Evolutionary conservation across 2,113 vertebrate species (phyloP), one percentile per base, ranked within the genome.

Genomic region (Perca fluviatilis): DNA sequence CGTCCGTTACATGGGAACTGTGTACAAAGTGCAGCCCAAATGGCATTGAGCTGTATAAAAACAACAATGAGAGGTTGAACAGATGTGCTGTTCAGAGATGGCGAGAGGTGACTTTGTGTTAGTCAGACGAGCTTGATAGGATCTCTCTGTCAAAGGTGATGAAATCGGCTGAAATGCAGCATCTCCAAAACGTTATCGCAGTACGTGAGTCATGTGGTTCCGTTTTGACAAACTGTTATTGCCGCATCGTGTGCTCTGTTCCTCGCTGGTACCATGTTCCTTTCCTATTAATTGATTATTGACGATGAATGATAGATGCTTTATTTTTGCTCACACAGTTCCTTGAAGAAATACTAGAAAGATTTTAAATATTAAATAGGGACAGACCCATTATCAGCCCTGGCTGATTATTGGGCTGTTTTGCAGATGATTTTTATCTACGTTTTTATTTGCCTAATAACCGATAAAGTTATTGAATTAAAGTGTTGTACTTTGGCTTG

Each of bases 161-260:
- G 88, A 86, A 83, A 85, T 80, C 65, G 62, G 53, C 63, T 78
- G 82, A 90, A 86, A 82, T 51, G 79, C 79, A 74, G 46, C 75
- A 73, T 86, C 43, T 70, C 80, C 21, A 43, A 54, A 25, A 33
- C 63, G 50, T 79, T 70, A 74, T 75, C 79, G 4, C 60, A 16
- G 16, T 1, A 11, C n/a, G 33, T 50, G 60, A 27, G 60, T 61
- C 60, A 18, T 61, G 36, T 12, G 66, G 27, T 19, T 58, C 43
- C 6, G 2, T 54, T 43, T 11, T 23, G 21, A 62, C 21, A 63
- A 57, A 16, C 21, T 69, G 66, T 46, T 46, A 27, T 5, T 25
- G 13, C 23, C 49, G 33, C 64, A 21, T 15, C 14, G 9, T 27
- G 27, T 18, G 27, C 1, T 19, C n/a, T 0, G 10, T 51, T 54